Conservation (phyloP, 1,140 invertebrate genomes). For the Philopotamus ludificatus region DNA sequence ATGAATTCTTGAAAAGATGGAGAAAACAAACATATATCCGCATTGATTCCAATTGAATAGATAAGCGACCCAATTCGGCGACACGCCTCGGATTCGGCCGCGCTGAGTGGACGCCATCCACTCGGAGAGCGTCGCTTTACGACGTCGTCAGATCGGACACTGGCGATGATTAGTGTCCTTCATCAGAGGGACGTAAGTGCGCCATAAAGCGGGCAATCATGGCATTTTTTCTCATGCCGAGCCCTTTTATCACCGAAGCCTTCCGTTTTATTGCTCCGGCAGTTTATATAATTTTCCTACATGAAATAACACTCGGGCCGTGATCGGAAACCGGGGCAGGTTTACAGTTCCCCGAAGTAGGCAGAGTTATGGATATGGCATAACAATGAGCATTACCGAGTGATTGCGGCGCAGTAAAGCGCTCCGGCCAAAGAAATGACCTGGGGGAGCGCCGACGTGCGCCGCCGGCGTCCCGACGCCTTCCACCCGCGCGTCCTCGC, state of each 20-base stretch:
- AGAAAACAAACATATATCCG: too few relatives aligned
- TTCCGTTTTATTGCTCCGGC: slow-evolving; percentile 3
- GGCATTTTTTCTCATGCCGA: neutral
- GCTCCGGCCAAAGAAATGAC: slow-evolving; percentile 5
- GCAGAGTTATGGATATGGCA: slow-evolving; percentile 38
- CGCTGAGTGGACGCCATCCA: too few relatives aligned
- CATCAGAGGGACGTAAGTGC: neutral
- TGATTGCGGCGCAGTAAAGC: slow-evolving; percentile 37
- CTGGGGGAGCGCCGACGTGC: neutral
- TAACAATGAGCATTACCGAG: slow-evolving; percentile 39
- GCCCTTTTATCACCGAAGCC: neutral
- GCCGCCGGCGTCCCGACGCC: neutral
- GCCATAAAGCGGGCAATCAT: neutral
- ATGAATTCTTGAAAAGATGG: too few relatives aligned
- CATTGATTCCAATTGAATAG: too few relatives aligned
- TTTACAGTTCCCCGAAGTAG: slow-evolving; percentile 31
- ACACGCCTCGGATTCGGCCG: too few relatives aligned
- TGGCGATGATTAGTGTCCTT: neutral
- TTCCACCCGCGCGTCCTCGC: slow-evolving; percentile 20
- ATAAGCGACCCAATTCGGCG: too few relatives aligned
- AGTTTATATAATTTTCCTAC: slow-evolving; percentile 37
- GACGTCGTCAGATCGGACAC: neutral
- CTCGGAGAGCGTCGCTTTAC: too few relatives aligned
- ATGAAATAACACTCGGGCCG: slow-evolving; percentile 29
- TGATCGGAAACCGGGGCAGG: neutral